Evolutionary conservation across 2,888 invertebrate species (phyloP).

Genomic region (Sesamia inferens): DNA sequence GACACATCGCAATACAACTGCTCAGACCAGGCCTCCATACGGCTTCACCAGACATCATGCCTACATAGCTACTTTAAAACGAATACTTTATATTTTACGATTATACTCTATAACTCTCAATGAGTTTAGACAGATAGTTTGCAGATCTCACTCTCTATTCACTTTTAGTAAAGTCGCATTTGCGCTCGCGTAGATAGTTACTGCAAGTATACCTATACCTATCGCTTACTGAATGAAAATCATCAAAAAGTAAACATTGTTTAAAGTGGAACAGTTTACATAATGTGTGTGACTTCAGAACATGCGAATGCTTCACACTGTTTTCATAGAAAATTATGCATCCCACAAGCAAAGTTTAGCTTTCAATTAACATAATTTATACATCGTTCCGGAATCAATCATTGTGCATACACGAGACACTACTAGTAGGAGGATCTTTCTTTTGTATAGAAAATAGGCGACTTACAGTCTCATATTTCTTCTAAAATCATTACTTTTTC

Average conservation of each 20-base stretch:
- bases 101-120: too few species aligned
- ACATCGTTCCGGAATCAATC: background rate
- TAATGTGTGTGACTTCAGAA: background rate
- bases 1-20: too few species aligned
- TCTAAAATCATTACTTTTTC: background rate
- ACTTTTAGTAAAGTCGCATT: background rate
- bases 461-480: background rate
- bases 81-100: too few species aligned
- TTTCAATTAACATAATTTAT: background rate
- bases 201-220: background rate
- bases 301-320: background rate
- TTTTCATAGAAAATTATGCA: background rate
- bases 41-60: too few species aligned
- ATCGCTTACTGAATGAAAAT: background rate
- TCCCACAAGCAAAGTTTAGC: background rate
- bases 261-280: background rate
- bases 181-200: background rate
- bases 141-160: background rate
- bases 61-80: too few species aligned
- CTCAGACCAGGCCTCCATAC: too few species aligned
- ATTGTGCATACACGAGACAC: background rate
- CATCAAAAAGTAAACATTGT: background rate
- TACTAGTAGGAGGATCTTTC: background rate
- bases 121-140: conserved; percentile 14
- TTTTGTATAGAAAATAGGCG: background rate